phyloP scores from a whole-genome alignment of 2,113 vertebrate genomes.

The Ailuropoda melanoleuca region DNA sequence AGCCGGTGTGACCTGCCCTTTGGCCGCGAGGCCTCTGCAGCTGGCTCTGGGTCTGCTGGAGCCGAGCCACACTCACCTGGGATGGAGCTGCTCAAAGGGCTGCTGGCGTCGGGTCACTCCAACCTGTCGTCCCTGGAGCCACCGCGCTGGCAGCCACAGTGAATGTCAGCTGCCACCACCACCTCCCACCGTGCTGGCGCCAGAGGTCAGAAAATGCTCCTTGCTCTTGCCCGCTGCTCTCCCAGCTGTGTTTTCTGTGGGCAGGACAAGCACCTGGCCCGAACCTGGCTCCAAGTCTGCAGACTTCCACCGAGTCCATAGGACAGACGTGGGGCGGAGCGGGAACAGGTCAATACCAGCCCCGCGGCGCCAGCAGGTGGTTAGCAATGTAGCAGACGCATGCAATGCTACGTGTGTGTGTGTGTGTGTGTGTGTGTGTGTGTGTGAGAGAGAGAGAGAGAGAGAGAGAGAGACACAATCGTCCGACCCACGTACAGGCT shows the following conservation, averaged over 20 bases:
- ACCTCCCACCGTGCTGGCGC: not conserved
- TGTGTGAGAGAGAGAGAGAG: not conserved
- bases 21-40: not conserved
- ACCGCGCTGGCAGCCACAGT: not conserved
- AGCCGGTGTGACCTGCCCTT: rapidly evolving
- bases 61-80: rapidly evolving
- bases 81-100: not conserved
- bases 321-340: not conserved
- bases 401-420: not conserved
- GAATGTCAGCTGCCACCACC: not conserved
- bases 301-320: not conserved
- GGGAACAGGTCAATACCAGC: not conserved
- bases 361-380: no score
- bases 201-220: not conserved
- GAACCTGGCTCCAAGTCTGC: not conserved
- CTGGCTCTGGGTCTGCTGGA: not conserved
- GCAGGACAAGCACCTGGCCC: not conserved
- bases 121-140: not conserved
- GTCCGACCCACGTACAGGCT: not conserved
- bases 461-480: not conserved
- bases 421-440: no score
- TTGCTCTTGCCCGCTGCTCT: not conserved
- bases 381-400: not conserved
- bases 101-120: not conserved
- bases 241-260: not conserved